These are phyloP conservation scores for Molossus molossus DNA, from an alignment of 2,797 vertebrate genomes.

Conservation along the genomic window DNA sequence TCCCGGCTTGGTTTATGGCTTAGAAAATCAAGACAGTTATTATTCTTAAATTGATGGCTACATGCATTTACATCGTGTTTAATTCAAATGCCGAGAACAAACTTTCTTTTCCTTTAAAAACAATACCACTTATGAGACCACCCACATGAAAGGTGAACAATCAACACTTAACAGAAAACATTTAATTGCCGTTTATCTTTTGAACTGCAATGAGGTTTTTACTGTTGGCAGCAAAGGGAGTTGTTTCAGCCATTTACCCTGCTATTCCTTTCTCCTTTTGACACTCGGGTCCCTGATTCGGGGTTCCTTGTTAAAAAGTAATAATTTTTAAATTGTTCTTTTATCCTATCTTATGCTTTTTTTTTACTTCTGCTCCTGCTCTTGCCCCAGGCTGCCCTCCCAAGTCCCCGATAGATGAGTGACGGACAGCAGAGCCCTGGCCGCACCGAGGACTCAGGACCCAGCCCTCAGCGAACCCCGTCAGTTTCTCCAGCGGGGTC, in stretches of 20 bases:
- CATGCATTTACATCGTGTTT: conserved; percentile 71
- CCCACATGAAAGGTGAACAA: conserved; percentile 81
- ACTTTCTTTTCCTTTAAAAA: conserved; percentile 63
- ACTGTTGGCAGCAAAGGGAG: conserved; percentile 81
- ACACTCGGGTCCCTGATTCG: conserved; percentile 70
- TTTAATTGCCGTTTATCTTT: conserved; percentile 82
- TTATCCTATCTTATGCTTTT: conserved; percentile 72
- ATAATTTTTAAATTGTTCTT: conserved; percentile 82
- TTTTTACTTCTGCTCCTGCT: neutral
- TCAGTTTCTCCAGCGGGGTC: conserved; percentile 73
- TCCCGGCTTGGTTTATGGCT: conserved; percentile 74
- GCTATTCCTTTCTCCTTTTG: conserved; percentile 78
- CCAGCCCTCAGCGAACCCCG: neutral
- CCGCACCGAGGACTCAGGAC: neutral
- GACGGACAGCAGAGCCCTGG: conserved; percentile 74
- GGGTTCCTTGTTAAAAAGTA: conserved; percentile 79
- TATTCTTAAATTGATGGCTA: conserved; percentile 81
- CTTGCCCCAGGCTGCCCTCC: neutral
- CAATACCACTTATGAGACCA: conserved; percentile 80
- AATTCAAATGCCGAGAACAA: conserved; percentile 74
- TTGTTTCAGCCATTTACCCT: conserved; percentile 81
- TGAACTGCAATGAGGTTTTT: conserved; percentile 83
- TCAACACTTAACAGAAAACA: conserved; percentile 82
- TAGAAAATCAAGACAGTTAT: conserved; percentile 82
- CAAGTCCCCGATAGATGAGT: conserved; percentile 77